Percentiles rank a stretch among this genome's conserved stretches.
Evolutionary conservation across 2,797 vertebrate species (phyloP).

Genomic region (Dryobates pubescens): DNA sequence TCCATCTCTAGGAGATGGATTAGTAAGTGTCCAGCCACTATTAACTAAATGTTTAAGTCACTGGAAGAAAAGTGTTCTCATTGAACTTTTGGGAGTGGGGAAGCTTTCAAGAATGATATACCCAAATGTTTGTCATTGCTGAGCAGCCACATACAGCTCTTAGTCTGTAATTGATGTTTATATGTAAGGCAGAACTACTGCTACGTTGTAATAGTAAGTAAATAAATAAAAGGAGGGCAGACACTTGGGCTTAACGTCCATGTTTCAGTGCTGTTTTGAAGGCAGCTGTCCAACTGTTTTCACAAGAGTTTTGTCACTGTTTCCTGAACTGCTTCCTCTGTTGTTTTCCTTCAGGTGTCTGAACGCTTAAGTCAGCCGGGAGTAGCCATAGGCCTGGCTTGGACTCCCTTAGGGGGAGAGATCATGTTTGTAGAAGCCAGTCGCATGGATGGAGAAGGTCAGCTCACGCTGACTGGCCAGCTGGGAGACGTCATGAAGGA

Average conservation of each 20-base stretch:
- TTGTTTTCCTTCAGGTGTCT: slow-evolving; percentile 82
- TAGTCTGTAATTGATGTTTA: background rate
- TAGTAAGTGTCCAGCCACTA: background rate
- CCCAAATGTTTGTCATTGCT: background rate
- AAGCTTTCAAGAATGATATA: background rate
- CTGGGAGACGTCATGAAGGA: slow-evolving; percentile 97
- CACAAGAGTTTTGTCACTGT: fast-evolving
- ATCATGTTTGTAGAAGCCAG: slow-evolving; percentile 99
- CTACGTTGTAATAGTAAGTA: background rate
- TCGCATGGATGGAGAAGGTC: slow-evolving; percentile 94
- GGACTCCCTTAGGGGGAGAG: slow-evolving; percentile 94
- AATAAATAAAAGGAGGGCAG: background rate
- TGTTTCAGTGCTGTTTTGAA: background rate
- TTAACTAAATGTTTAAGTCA: background rate
- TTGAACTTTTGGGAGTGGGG: background rate
- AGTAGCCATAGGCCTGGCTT: slow-evolving; percentile 93
- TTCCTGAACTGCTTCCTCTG: background rate
- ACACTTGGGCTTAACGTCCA: background rate
- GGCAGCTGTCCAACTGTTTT: background rate
- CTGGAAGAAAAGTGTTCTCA: background rate
- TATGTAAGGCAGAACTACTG: background rate
- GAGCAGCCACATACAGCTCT: background rate
- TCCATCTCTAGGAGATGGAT: background rate
- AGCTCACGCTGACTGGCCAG: slow-evolving; percentile 93
- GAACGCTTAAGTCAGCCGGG: slow-evolving; percentile 92